A percentile compares a stretch with the other conserved stretches of the same genome.
These are phyloP conservation scores for Megastigmus dorsalis DNA, from an alignment of 2,888 invertebrate genomes.

Conservation along the genomic window DNA sequence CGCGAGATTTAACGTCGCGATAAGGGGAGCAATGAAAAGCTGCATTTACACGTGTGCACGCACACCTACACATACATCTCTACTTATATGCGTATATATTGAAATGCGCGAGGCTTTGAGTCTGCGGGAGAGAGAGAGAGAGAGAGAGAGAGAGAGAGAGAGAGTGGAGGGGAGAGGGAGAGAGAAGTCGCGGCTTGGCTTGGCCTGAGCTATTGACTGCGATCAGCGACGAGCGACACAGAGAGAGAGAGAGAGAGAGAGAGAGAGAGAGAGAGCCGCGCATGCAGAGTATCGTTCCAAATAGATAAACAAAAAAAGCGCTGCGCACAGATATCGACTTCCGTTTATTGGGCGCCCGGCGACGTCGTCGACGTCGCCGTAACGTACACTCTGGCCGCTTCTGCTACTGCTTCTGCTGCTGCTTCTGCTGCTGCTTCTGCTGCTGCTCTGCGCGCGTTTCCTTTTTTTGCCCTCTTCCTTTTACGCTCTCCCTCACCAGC, in stretches of 20 bases:
- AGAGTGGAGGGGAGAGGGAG: neutral
- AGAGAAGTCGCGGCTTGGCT: no score
- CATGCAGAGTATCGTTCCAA: constrained; percentile 43
- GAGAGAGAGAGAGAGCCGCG: neutral
- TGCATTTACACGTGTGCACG: neutral
- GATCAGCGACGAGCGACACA: no score
- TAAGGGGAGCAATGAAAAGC: neutral
- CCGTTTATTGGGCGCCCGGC: constrained; percentile 45
- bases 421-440: no score
- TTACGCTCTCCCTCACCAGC: neutral
- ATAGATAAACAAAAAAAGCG: constrained; percentile 52
- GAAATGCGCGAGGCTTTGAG: no score
- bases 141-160: neutral
- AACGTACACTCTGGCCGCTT: neutral
- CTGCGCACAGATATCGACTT: constrained; percentile 51
- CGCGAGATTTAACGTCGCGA: neutral
- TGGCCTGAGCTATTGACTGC: no score
- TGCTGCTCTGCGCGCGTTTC: neutral
- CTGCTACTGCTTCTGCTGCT: no score
- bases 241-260: neutral
- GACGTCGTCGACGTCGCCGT: constrained; percentile 3
- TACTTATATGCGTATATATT: no score
- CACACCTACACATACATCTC: no score
- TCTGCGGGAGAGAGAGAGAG: no score
- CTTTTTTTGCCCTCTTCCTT: neutral